A percentile compares a stretch with the other conserved stretches of the same genome.
phyloP scores from a whole-genome alignment of 2,113 vertebrate genomes.

The Hemibagrus wyckioides region DNA sequence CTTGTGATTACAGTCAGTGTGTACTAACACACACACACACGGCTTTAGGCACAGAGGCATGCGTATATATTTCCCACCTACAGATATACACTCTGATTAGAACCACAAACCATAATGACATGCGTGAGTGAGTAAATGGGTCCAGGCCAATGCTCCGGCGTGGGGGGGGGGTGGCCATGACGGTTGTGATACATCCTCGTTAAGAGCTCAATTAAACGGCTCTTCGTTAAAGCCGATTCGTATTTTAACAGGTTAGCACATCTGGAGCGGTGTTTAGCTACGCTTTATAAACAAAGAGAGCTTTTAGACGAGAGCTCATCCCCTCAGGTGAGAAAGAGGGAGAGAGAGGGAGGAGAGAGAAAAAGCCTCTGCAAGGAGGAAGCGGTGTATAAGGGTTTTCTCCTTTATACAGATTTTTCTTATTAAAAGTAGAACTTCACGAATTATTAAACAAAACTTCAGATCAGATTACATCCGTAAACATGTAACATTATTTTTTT shows the following conservation, averaged over 20 bases:
- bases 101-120: constrained; percentile 25
- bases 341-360: constrained; percentile 56
- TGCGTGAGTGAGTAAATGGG: neutral
- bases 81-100: constrained; percentile 27
- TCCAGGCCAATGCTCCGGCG: neutral
- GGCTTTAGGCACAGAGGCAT: neutral
- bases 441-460: neutral
- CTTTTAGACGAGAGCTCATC: constrained; percentile 65
- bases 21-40: neutral
- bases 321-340: constrained; percentile 72
- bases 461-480: too few relatives aligned
- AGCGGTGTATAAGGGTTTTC: neutral
- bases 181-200: constrained; percentile 66
- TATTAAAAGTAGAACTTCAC: neutral
- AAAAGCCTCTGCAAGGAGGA: constrained; percentile 70
- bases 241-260: constrained; percentile 72
- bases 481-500: too few relatives aligned
- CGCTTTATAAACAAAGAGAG: constrained; percentile 65
- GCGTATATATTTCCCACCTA: neutral
- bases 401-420: neutral
- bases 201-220: constrained; percentile 53
- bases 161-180: constrained; percentile 46
- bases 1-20: constrained; percentile 24
- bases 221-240: constrained; percentile 58
- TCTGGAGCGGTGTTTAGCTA: constrained; percentile 74